Evolutionary conservation across 2,888 invertebrate species (phyloP), one percentile per base, ranked within the genome.

Genomic region (Zygothrica quintamaculata): DNA sequence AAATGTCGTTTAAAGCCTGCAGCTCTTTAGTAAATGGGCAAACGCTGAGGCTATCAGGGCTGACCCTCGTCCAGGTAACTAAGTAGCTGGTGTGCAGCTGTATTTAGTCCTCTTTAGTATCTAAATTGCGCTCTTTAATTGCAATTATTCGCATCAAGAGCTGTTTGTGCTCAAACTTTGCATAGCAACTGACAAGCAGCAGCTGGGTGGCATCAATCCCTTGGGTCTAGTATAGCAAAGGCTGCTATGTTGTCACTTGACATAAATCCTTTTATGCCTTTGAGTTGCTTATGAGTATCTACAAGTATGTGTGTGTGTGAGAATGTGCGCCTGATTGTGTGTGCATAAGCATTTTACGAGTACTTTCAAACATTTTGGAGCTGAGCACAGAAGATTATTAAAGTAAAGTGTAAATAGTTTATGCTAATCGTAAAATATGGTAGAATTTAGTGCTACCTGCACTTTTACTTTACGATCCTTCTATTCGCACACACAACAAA

Each of bases 341-440:
- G 13, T 64, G 26, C 22, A 9, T 31, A 12, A 39, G 60, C 39
- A 48, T 66, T 68, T 48, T 79, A 51, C n/a, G 29, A 29, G 29
- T 29, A n/a, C 60, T 66, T 57, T 58, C 40, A 22, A 62, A 36
- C 66, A 64, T 65, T 74, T 61, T 65, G 59, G 62, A 25, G 33
- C 40, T 75, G 62, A 55, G 64, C 67, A 46, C 39, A 48, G 56
- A 42, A 67, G 62, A 70, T 75, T 69, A 77, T 77, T 79, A 73
- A 82, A 71, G 77, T 74, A 71, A 58, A 66, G 79, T 72, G 71
- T 74, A 74, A 82, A 82, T 87, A 84, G 79, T 84, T 85, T 82
- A 82, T 82, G 87, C 71, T 76, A 81, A 84, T 78, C 82, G 58
- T 81, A 67, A 78, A 75, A 67, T 59, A 68, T 72, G 72, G 29